phyloP scores from a whole-genome alignment of 2,888 invertebrate genomes.

The Diarsia dahlii region DNA sequence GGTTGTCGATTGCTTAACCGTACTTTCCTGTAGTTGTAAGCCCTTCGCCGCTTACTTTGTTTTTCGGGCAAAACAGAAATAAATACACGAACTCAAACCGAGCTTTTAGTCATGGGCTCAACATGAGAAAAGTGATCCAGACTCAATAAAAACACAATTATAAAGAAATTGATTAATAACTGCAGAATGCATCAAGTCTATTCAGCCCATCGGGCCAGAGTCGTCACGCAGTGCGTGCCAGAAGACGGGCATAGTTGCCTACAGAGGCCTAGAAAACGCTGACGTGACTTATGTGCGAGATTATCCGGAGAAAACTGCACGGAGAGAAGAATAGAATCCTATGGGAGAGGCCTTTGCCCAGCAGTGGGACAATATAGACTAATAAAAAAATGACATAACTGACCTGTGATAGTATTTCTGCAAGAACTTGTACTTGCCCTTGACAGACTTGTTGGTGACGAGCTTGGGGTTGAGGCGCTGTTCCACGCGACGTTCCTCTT shows the following conservation, averaged over 20 bases:
- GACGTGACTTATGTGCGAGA: too few species aligned
- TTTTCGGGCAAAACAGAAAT: background rate
- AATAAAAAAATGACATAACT: background rate
- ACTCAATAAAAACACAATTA: background rate
- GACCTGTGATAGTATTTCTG: conserved; percentile 99
- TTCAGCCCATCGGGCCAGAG: too few species aligned
- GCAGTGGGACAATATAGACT: too few species aligned
- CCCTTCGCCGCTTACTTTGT: background rate
- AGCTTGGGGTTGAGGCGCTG: conserved; percentile 97
- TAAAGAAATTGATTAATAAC: background rate
- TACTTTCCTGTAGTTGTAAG: too few species aligned
- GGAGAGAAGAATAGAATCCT: too few species aligned
- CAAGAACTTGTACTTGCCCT: conserved; percentile 99
- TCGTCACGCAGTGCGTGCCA: too few species aligned
- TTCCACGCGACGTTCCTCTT: conserved; percentile 98
- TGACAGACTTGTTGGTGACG: conserved; percentile 98
- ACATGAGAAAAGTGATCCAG: background rate
- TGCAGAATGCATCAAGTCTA: too few species aligned
- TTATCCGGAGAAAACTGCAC: too few species aligned
- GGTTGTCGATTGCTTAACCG: too few species aligned
- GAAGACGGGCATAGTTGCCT: too few species aligned
- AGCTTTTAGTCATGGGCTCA: background rate
- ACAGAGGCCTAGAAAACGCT: too few species aligned
- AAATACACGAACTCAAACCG: background rate
- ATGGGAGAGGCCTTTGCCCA: too few species aligned